Conservation (phyloP, 2,113 vertebrate species). For the Brachypteracias leptosomus region DNA sequence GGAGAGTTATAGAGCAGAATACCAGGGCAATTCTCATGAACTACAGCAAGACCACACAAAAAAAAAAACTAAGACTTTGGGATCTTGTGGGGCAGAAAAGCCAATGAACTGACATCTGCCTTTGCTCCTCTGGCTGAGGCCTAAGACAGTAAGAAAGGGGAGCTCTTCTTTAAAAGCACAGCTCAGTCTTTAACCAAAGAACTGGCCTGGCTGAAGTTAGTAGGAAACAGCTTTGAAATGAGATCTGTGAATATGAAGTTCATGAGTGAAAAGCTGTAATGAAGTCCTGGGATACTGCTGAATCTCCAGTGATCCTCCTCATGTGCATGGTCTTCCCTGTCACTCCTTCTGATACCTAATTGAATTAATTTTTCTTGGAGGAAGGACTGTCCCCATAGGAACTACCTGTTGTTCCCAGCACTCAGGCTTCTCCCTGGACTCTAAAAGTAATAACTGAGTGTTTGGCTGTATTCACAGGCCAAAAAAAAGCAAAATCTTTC, state of each 20-base stretch:
- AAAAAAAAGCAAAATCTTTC: background rate
- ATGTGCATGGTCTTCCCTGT: background rate
- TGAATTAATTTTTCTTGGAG: background rate
- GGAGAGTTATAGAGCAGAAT: background rate
- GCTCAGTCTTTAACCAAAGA: background rate
- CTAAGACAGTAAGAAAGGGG: background rate
- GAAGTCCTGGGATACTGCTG: background rate
- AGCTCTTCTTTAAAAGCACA: background rate
- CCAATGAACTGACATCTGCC: fast-evolving
- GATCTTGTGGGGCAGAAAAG: background rate
- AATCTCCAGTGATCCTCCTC: background rate
- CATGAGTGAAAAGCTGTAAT: background rate
- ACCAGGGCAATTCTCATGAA: background rate
- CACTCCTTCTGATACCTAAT: background rate
- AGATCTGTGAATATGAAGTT: background rate
- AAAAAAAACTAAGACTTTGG: background rate
- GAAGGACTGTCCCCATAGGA: background rate
- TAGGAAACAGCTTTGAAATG: background rate
- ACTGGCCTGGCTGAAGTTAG: background rate
- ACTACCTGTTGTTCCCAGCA: background rate
- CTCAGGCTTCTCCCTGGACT: background rate
- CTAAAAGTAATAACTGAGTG: background rate
- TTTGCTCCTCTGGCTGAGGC: background rate
- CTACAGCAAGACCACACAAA: background rate
- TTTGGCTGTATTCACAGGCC: background rate